Evolutionary conservation across 2,113 vertebrate species (phyloP), one percentile per base, ranked within the genome.

Genomic region (Salvelinus sp.): DNA sequence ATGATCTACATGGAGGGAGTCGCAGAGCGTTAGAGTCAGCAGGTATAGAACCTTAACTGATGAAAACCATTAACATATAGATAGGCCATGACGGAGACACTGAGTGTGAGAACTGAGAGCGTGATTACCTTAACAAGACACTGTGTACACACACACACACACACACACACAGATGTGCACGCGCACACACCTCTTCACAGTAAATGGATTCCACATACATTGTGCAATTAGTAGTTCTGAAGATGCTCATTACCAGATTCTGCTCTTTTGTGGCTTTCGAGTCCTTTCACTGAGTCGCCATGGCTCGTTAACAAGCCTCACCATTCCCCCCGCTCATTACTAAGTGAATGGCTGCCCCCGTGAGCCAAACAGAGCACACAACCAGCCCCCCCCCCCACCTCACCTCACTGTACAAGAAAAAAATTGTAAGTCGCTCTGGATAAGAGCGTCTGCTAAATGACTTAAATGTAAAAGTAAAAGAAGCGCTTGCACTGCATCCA

Each of bases 191-290:
- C 85, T 82, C 87, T 89, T 83, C 65, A 88, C 87, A 83, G 84
- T 87, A 88, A 89, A 91, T 87, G 88, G 85, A 88, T 89, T 91
- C 86, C 86, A 88, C 84, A 44, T 9, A 44, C 86, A 89, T 92
- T 89, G 91, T 92, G 93, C 93, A 94, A 94, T 95, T 92, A 89
- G 91, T 90, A 91, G 89, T 93, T 93, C 92, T 94, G 84, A 93
- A 95, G 95, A 94, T 93, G 94, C 95, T 97, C 95, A 96, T 97
- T 96, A 97, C 94, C 92, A 93, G 87, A 87, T 92, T 83, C 75
- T 88, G 88, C 85, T 80, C 93, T 91, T 94, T 95, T 92, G 89
- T 86, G 77, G 84, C 91, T 75, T 84, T 89, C 90, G 89, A 91
- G 83, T 89, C 91, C 92, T 95, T 96, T 97, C 95, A 95, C 92